A percentile compares a stretch with the other conserved stretches of the same genome.
phyloP scores from a whole-genome alignment of 2,113 vertebrate species.

The Stictonetta naevosa region DNA sequence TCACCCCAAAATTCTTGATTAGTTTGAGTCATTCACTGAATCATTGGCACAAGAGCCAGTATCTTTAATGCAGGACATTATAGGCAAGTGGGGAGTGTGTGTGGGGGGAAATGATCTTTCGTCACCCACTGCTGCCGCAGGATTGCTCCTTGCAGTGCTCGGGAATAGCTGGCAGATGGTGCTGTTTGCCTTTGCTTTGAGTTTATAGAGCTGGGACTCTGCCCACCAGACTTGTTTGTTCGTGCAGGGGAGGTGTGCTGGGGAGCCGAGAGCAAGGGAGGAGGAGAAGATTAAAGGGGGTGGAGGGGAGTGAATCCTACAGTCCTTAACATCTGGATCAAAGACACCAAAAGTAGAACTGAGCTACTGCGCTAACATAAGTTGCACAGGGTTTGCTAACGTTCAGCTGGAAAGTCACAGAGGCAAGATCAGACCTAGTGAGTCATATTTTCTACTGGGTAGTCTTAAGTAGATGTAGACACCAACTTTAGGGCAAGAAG shows the following conservation, averaged over 20 bases:
- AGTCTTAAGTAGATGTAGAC: background rate
- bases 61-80: background rate
- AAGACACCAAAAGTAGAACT: background rate
- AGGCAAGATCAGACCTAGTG: background rate
- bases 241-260: background rate
- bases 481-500: background rate
- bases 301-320: background rate
- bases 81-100: background rate
- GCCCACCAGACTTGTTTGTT: background rate
- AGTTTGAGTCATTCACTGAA: background rate
- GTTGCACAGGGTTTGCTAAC: background rate
- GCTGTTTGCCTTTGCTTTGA: slow-evolving; percentile 28
- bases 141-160: slow-evolving; percentile 17
- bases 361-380: background rate
- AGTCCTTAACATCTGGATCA: background rate
- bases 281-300: background rate
- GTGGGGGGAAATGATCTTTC: background rate
- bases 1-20: background rate
- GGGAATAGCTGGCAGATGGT: slow-evolving; percentile 52
- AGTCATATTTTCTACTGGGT: background rate
- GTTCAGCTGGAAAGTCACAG: background rate
- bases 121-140: background rate
- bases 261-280: background rate
- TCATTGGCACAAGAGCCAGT: background rate
- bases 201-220: background rate